Conservation (phyloP, 2,797 vertebrate genomes). For the Aphelocoma californica region DNA sequence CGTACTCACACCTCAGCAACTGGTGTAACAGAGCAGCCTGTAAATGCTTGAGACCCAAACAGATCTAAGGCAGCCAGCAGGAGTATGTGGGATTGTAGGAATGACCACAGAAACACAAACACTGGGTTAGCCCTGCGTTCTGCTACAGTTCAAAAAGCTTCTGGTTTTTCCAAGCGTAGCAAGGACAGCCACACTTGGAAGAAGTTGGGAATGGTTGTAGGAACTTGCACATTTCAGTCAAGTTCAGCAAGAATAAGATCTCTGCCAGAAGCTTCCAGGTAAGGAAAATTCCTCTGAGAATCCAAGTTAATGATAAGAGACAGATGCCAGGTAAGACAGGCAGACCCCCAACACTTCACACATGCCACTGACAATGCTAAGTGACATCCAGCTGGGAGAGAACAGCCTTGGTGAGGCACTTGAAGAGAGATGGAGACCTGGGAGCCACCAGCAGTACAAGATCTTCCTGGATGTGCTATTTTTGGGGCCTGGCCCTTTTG, state of each 20-base stretch:
- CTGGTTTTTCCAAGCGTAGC: not conserved
- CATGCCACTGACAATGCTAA: accelerated
- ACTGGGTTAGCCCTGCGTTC: not conserved
- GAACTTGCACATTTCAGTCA: not conserved
- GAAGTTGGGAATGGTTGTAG: not conserved
- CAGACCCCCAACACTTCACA: not conserved
- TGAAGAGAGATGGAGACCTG: not conserved
- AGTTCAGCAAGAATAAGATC: not conserved
- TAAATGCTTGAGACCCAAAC: not conserved
- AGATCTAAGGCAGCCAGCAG: not conserved
- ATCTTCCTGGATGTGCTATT: not conserved
- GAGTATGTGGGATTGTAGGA: accelerated
- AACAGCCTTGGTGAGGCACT: not conserved
- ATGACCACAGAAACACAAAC: not conserved
- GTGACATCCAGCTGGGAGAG: not conserved
- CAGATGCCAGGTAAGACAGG: not conserved
- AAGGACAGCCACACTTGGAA: not conserved
- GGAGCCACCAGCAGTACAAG: not conserved
- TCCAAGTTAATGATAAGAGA: not conserved
- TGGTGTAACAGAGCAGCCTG: not conserved
- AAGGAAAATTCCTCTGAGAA: not conserved
- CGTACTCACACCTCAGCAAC: not conserved
- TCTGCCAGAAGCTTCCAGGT: not conserved
- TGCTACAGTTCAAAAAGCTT: not conserved
- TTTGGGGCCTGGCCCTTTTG: not conserved